These are phyloP conservation scores for Drosophila kepulauana DNA, from an alignment of 1,140 invertebrate genomes.

Conservation along the genomic window DNA sequence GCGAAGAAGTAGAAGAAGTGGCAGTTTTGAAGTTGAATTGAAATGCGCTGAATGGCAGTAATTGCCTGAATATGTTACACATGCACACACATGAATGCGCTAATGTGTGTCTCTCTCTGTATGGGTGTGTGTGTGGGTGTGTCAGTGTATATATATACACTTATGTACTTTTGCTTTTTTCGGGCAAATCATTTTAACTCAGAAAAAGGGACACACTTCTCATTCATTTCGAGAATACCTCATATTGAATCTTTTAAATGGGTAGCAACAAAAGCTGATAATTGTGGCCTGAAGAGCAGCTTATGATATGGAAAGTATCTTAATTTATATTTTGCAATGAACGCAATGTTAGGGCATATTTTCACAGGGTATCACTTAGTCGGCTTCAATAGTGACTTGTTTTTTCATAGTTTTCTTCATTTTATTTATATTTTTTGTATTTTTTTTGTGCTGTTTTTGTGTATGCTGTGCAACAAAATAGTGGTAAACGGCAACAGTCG, in stretches of 20 bases:
- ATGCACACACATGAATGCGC: slow-evolving; percentile 77
- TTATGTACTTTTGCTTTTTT: slow-evolving; percentile 53
- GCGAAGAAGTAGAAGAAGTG: slow-evolving; percentile 19
- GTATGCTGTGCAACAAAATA: slow-evolving; percentile 52
- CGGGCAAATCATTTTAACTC: slow-evolving; percentile 70
- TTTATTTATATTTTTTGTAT: slow-evolving; percentile 1
- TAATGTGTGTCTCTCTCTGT: slow-evolving; percentile 42
- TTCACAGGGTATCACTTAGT: neutral
- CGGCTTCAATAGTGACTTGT: neutral
- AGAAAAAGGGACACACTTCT: slow-evolving; percentile 68
- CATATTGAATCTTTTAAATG: neutral
- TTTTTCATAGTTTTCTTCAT: slow-evolving; percentile 21
- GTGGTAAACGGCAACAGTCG: slow-evolving; percentile 72
- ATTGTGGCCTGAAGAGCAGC: neutral
- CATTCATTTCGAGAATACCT: slow-evolving; percentile 50
- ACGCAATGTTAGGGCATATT: neutral
- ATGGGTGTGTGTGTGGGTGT: slow-evolving; percentile 22
- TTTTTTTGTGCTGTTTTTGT: slow-evolving; percentile 2
- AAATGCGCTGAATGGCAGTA: slow-evolving; percentile 82
- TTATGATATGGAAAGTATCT: too few species aligned
- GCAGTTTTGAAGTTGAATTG: slow-evolving; percentile 82
- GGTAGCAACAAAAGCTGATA: neutral
- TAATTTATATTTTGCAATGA: neutral
- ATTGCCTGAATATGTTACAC: slow-evolving; percentile 82
- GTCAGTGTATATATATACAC: slow-evolving; percentile 8